Evolutionary conservation across 2,888 invertebrate genomes (phyloP).

Genomic region (Leptinotarsa juncta): DNA sequence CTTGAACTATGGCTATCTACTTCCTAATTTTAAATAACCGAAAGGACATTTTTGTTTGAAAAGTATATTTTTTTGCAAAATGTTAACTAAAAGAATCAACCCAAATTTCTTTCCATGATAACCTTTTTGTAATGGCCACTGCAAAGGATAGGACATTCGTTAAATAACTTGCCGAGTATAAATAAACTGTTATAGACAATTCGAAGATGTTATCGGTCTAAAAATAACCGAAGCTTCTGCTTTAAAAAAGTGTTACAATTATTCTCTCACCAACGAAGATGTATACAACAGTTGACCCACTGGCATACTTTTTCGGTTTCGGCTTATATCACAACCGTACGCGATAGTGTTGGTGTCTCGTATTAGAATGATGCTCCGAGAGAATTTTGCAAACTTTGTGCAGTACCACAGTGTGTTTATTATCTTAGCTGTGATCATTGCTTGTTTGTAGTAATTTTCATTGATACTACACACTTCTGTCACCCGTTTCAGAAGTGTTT

Average conservation of each 20-base stretch:
- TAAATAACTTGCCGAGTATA: background rate
- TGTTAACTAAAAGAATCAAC: too few species aligned
- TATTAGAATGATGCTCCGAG: background rate
- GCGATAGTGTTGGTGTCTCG: background rate
- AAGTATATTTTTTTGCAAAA: too few species aligned
- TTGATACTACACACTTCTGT: too few species aligned
- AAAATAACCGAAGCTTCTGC: conserved; percentile 15
- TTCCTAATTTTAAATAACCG: too few species aligned
- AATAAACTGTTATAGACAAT: background rate
- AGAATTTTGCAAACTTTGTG: background rate
- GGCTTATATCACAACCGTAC: conserved; percentile 50
- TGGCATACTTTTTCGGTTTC: conserved; percentile 46
- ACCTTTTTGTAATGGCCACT: background rate
- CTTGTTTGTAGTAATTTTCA: too few species aligned
- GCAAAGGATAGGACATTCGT: background rate
- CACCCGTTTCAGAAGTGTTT: too few species aligned
- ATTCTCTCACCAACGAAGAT: conserved; percentile 18
- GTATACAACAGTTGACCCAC: conserved; percentile 43
- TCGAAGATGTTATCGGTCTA: conserved; percentile 5
- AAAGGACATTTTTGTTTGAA: too few species aligned
- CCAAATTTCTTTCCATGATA: background rate
- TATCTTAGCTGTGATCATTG: too few species aligned
- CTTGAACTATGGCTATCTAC: too few species aligned
- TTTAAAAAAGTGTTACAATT: conserved; percentile 11
- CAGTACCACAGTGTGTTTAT: too few species aligned